A percentile compares a stretch with the other conserved stretches of the same genome.
These are phyloP conservation scores for Yponomeuta sedellus DNA, from an alignment of 2,888 invertebrate species.

Conservation along the genomic window DNA sequence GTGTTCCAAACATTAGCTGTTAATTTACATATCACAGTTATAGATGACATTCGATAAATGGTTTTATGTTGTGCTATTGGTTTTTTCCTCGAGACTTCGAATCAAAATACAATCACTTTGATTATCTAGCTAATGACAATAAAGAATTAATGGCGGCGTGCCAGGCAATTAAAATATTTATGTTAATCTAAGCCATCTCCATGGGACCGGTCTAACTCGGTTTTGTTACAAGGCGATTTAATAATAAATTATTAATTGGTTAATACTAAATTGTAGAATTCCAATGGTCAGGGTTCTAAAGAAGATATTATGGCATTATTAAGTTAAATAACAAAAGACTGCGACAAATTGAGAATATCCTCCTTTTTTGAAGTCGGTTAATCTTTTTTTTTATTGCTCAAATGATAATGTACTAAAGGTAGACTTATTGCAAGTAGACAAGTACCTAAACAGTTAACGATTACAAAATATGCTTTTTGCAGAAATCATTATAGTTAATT, in stretches of 20 bases:
- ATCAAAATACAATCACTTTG: slow-evolving; percentile 34
- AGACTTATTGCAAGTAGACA: no score
- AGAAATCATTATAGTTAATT: no score
- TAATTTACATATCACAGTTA: slow-evolving; percentile 15
- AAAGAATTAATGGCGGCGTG: slow-evolving; percentile 43
- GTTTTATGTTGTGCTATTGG: slow-evolving; percentile 27
- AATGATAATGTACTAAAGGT: no score
- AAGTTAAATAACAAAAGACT: no score
- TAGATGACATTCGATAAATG: slow-evolving; percentile 20
- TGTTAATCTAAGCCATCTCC: slow-evolving; percentile 18
- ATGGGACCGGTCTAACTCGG: slow-evolving; percentile 23
- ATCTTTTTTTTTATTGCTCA: no score
- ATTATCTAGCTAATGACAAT: slow-evolving; percentile 36
- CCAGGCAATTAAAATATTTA: slow-evolving; percentile 25
- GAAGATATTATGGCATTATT: no score
- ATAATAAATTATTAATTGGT: slow-evolving; percentile 16
- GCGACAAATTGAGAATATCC: no score
- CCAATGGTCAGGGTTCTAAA: no score
- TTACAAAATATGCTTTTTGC: no score
- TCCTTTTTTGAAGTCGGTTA: no score
- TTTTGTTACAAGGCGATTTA: slow-evolving; percentile 40
- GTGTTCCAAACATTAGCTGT: slow-evolving; percentile 4
- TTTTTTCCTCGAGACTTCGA: slow-evolving; percentile 28
- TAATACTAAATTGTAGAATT: slow-evolving; percentile 9
- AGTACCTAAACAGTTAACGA: no score